Conservation (phyloP, 2,888 invertebrate genomes). For the Xylota sylvarum region DNA sequence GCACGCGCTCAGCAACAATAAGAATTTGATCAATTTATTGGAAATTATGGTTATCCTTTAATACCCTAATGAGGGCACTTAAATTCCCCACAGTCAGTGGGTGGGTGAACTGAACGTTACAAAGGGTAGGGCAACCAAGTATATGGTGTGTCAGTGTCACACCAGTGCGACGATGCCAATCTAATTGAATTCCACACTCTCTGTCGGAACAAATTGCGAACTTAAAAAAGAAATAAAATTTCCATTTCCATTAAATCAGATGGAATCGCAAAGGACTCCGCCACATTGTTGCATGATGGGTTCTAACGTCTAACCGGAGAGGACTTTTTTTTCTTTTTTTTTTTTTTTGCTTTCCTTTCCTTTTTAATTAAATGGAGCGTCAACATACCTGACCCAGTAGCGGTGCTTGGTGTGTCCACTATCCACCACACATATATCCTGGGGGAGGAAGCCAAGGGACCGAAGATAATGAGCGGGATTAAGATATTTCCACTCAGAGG, state of each 20-base stretch:
- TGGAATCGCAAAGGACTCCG: constrained; percentile 41
- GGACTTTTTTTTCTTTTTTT: background rate
- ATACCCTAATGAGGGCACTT: constrained; percentile 78
- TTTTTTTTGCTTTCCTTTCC: constrained; percentile 6
- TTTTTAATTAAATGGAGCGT: constrained; percentile 56
- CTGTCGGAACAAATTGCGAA: constrained; percentile 54
- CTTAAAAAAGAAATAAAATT: constrained; percentile 66
- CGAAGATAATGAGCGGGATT: constrained; percentile 63
- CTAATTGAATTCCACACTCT: constrained; percentile 58
- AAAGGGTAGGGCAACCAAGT: constrained; percentile 7
- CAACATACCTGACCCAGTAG: constrained; percentile 65
- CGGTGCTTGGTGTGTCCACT: constrained; percentile 21
- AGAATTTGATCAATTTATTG: constrained; percentile 75
- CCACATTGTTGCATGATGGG: constrained; percentile 62
- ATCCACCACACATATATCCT: constrained; percentile 11
- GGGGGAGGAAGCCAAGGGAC: constrained; percentile 2
- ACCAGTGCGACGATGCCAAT: constrained; percentile 49
- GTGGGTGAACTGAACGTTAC: constrained; percentile 1
- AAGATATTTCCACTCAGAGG: constrained; percentile 54
- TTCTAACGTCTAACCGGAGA: constrained; percentile 13
- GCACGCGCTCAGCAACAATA: constrained; percentile 62
- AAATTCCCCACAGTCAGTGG: constrained; percentile 38
- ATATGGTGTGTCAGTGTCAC: constrained; percentile 5
- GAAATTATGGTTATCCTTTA: constrained; percentile 78
- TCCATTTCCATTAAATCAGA: constrained; percentile 67